phyloP scores from a whole-genome alignment of 2,113 vertebrate species.

The Morone saxatilis region DNA sequence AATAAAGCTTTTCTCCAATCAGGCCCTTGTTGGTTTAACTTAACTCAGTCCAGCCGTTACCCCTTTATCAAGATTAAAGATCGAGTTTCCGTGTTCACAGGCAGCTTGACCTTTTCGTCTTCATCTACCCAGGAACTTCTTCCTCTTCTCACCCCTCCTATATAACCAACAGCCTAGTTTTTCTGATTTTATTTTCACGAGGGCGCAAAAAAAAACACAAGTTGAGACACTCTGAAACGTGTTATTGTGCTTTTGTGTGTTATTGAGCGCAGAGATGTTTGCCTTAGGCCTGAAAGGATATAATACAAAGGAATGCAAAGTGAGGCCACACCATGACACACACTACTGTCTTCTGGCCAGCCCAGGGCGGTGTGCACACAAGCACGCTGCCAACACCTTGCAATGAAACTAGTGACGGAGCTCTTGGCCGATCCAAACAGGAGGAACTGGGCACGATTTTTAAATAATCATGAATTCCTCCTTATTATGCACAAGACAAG shows the following conservation, averaged over 20 bases:
- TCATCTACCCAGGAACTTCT: constrained; percentile 27
- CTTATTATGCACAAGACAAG: neutral
- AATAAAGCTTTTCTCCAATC: constrained; percentile 39
- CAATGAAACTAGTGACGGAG: constrained; percentile 26
- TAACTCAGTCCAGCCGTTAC: constrained; percentile 42
- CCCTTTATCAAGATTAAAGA: constrained; percentile 50
- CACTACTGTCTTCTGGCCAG: constrained; percentile 38
- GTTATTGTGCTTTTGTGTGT: constrained; percentile 65
- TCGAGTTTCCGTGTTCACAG: constrained; percentile 53
- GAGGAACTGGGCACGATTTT: constrained; percentile 9
- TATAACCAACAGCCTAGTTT: constrained; percentile 23
- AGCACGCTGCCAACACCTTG: constrained; percentile 35
- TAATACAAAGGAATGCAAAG: constrained; percentile 68
- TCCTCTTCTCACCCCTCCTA: constrained; percentile 23
- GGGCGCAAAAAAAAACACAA: constrained; percentile 36
- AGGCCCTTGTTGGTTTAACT: constrained; percentile 52
- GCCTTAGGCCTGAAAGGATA: constrained; percentile 51
- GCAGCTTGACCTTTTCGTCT: constrained; percentile 57
- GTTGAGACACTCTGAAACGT: constrained; percentile 25
- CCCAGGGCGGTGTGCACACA: constrained; percentile 9
- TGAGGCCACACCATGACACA: constrained; percentile 59
- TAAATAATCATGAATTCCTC: constrained; percentile 20
- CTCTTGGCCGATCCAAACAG: constrained; percentile 30
- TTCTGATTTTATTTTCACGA: constrained; percentile 48
- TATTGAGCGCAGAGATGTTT: constrained; percentile 38